A percentile compares a stretch with the other conserved stretches of the same genome.
These are phyloP conservation scores for Magallana nippona DNA, from an alignment of 2,888 invertebrate species.

Conservation along the genomic window DNA sequence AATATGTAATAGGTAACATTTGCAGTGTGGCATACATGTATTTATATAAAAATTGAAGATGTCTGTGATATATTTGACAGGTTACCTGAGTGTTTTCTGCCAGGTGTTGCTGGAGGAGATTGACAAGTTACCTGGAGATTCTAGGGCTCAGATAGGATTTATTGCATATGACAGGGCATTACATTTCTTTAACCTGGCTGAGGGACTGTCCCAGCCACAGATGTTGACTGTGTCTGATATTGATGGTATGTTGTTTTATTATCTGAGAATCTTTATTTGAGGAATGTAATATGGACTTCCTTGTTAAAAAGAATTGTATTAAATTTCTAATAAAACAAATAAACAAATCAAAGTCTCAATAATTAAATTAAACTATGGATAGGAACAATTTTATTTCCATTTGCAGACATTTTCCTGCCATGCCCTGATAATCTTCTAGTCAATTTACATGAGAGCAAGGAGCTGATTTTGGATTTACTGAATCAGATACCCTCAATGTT, in stretches of 20 bases:
- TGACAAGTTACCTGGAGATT: constrained; percentile 95
- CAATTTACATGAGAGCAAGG: constrained; percentile 91
- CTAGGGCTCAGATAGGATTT: constrained; percentile 95
- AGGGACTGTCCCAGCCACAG: constrained; percentile 79
- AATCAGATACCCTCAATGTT: constrained; percentile 89
- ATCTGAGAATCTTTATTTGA: too few species aligned
- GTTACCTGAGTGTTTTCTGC: constrained; percentile 91
- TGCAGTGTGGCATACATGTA: not conserved
- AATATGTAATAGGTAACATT: not conserved
- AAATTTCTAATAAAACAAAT: not conserved
- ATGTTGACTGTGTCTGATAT: constrained; percentile 90
- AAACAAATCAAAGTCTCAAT: not conserved
- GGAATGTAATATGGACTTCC: too few species aligned
- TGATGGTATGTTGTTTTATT: constrained; percentile 85
- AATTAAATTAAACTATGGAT: not conserved
- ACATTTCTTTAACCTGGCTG: constrained; percentile 89
- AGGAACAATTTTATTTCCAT: constrained; percentile 12
- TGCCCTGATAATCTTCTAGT: constrained; percentile 95
- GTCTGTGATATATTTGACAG: constrained; percentile 66
- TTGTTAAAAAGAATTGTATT: too few species aligned
- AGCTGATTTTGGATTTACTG: constrained; percentile 81
- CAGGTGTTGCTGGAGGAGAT: constrained; percentile 89
- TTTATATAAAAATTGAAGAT: not conserved
- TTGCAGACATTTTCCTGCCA: constrained; percentile 93
- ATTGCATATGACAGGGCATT: constrained; percentile 94